phyloP scores from a whole-genome alignment of 1,140 invertebrate genomes.

The Achatina immaculata region DNA sequence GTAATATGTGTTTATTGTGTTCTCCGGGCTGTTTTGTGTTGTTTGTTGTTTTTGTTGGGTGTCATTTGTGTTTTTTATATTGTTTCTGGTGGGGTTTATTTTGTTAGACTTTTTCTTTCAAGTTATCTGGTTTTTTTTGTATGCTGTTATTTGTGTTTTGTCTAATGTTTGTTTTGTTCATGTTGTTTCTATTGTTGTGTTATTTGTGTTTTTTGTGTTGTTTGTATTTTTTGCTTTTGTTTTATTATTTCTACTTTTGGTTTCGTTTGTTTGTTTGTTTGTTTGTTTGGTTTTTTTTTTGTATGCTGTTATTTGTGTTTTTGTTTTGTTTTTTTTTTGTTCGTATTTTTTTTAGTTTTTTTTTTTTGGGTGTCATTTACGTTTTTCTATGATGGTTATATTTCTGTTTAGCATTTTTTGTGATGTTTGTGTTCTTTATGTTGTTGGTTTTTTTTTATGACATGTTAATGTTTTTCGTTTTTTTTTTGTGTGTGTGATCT shows the following conservation, averaged over 20 bases:
- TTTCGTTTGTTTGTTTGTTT: too few relatives aligned
- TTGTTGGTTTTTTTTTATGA: conserved; percentile 7
- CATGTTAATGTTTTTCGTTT: not conserved
- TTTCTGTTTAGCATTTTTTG: not conserved
- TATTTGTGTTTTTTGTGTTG: not conserved
- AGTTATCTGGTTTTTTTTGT: too few relatives aligned
- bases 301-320: not conserved
- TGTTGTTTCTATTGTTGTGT: not conserved
- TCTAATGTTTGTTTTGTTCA: too few relatives aligned
- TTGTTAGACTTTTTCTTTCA: too few relatives aligned
- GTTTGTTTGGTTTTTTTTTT: not conserved
- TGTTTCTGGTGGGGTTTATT: not conserved
- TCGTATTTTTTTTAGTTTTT: not conserved
- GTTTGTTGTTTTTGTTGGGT: not conserved
- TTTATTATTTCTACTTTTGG: too few relatives aligned
- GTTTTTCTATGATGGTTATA: too few relatives aligned
- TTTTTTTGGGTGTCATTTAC: too few relatives aligned
- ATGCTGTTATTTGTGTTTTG: too few relatives aligned
- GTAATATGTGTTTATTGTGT: too few relatives aligned
- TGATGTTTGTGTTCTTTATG: not conserved
- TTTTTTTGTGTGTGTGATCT: not conserved
- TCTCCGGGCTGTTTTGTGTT: not conserved
- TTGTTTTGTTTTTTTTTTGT: not conserved
- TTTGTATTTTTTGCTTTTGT: too few relatives aligned
- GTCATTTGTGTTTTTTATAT: not conserved